Evolutionary conservation across 2,888 invertebrate genomes (phyloP).

Genomic region (Oligia fasciuncula): DNA sequence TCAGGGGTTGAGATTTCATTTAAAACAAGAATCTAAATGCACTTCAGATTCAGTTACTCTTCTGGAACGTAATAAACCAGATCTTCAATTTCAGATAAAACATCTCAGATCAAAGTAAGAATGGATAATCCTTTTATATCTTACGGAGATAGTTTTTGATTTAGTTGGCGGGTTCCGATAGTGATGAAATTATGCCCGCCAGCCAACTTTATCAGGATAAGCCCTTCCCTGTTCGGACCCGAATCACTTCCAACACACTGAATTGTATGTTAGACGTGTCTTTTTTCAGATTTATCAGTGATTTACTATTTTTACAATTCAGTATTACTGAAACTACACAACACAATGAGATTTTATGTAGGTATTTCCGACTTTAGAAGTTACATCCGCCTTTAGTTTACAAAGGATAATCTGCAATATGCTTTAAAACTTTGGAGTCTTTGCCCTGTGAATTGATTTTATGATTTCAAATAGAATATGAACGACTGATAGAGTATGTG

Average conservation of each 20-base stretch:
- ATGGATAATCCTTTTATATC: conserved; percentile 50
- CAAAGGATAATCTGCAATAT: not conserved
- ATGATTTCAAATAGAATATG: not conserved
- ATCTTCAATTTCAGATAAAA: conserved; percentile 57
- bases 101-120: conserved; percentile 29
- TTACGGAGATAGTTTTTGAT: conserved; percentile 59
- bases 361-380: not conserved
- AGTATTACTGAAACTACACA: not conserved
- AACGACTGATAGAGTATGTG: too few species aligned
- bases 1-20: conserved; percentile 3
- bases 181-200: conserved; percentile 55
- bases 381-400: not conserved
- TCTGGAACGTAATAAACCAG: conserved; percentile 41
- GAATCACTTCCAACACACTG: conserved; percentile 54
- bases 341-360: not conserved
- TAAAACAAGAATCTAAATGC: conserved; percentile 28
- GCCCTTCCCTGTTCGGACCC: conserved; percentile 42
- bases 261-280: conserved; percentile 37
- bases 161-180: conserved; percentile 48
- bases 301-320: not conserved
- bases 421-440: not conserved
- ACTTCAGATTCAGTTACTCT: conserved; percentile 30
- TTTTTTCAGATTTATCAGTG: conserved; percentile 25
- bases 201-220: conserved; percentile 49
- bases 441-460: not conserved